Base-by-base conservation (phyloP, 1,140 invertebrate genomes). In the Luehdorfia chinensis region DNA sequence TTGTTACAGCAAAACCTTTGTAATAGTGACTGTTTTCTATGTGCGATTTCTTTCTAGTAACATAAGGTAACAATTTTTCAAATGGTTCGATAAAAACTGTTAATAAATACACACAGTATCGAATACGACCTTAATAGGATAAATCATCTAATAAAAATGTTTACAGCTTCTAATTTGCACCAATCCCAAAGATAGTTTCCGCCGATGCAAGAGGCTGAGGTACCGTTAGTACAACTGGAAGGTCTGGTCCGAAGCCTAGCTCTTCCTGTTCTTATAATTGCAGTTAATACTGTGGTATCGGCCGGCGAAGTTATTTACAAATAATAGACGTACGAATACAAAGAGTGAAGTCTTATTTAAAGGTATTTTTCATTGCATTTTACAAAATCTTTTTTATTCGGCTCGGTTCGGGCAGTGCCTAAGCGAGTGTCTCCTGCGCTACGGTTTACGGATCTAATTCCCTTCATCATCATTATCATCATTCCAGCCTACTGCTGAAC, bases 231-330 rank as follows among this genome's bases (percentile, higher is more conserved):
- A 36, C 41, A 49, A 79, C 71, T 66, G 59, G 74, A 54, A 50
- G 43, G 55, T 59, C 70, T 39, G 55, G 63, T 71, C 57, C 45
- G 49, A 27, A 39, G n/a, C n/a, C n/a, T n/a, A n/a, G 37, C 52
- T 63, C 47, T 66, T 74, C 73, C 75, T 77, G 72, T 75, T 70
- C 75, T 71, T 73, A 75, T 83, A 79, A 83, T 83, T 83, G 78
- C 75, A 73, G 72, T 75, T 74, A 76, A 75, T 77, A 61, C 65
- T 62, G 67, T 64, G 52, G 48, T 67, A 67, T 68, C 53, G 65
- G 47, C 44, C 56, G 27, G 19, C 43, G 27, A 39, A 66, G 57
- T 52, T 66, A 61, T 64, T 61, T 50, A 52, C 52, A 44, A 53
- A 55, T 69, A 65, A 15, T 44, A 15, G 18, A 6, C 32, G 9